Evolutionary conservation across 1,140 invertebrate genomes (phyloP).

Genomic region (Macrosteles quadrilineatus): DNA sequence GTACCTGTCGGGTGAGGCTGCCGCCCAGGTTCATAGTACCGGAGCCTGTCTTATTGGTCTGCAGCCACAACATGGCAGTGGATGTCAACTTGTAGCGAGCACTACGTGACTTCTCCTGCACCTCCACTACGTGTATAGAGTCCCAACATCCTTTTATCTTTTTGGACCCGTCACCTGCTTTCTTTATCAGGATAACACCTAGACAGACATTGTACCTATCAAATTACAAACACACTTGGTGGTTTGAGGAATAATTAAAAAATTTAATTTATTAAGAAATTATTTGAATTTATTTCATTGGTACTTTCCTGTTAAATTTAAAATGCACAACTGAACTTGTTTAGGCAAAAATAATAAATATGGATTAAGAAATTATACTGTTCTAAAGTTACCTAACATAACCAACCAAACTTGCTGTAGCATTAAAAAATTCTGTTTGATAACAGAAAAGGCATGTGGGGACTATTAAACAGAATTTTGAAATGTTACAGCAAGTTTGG

Average conservation of each 20-base stretch:
- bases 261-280: background rate
- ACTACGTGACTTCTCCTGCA: slow-evolving; percentile 91
- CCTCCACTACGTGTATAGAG: slow-evolving; percentile 99
- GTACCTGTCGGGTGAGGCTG: slow-evolving; percentile 93
- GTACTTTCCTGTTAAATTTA: too few species aligned
- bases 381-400: too few species aligned
- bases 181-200: slow-evolving; percentile 98
- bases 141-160: slow-evolving; percentile 99
- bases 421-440: too few species aligned
- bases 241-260: background rate
- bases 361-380: too few species aligned
- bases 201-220: too few species aligned
- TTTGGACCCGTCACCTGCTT: slow-evolving; percentile 94
- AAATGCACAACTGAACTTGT: too few species aligned
- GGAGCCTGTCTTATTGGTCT: slow-evolving; percentile 94
- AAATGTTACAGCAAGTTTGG: too few species aligned
- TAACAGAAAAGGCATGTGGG: too few species aligned
- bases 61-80: slow-evolving; percentile 99
- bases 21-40: slow-evolving; percentile 99
- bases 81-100: slow-evolving; percentile 99
- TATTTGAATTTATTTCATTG: background rate
- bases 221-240: too few species aligned
- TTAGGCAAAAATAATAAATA: too few species aligned
- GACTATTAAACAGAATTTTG: too few species aligned
- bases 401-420: too few species aligned